A percentile compares a stretch with the other conserved stretches of the same genome.
Conservation (phyloP, 2,888 invertebrate species). For the Encarsia formosa region DNA sequence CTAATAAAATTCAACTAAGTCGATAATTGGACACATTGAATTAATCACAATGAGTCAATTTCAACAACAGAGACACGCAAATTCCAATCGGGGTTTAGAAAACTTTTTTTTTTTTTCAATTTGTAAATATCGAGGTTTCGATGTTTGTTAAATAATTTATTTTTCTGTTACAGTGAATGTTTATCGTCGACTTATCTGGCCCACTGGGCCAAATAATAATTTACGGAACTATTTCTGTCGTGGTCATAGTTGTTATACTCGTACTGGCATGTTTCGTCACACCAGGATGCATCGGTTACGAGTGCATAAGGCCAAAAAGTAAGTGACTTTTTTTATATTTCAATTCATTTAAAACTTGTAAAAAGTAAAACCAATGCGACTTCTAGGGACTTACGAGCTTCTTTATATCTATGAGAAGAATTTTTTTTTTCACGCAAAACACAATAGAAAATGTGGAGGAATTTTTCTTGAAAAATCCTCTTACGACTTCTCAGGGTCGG, state of each 20-base stretch:
- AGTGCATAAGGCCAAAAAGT: slow-evolving; percentile 44
- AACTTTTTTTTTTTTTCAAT: not conserved
- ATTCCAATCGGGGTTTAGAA: too few species aligned
- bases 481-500: not conserved
- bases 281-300: slow-evolving; percentile 50
- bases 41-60: not conserved
- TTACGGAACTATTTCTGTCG: slow-evolving; percentile 40
- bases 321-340: slow-evolving; percentile 24
- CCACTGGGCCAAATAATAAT: slow-evolving; percentile 47
- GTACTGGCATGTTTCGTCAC: slow-evolving; percentile 47
- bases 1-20: slow-evolving; percentile 17
- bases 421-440: not conserved
- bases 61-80: not conserved
- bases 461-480: not conserved
- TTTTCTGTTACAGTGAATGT: slow-evolving; percentile 45
- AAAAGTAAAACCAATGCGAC: not conserved
- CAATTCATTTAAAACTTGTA: not conserved
- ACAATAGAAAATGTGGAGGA: not conserved
- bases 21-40: slow-evolving; percentile 1
- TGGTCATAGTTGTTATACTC: slow-evolving; percentile 40
- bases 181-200: slow-evolving; percentile 43
- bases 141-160: not conserved
- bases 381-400: not conserved
- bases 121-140: not conserved
- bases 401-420: not conserved